Evolutionary conservation across 2,888 invertebrate genomes (phyloP), one percentile per base, ranked within the genome.

Genomic region (Tachina grossa): DNA sequence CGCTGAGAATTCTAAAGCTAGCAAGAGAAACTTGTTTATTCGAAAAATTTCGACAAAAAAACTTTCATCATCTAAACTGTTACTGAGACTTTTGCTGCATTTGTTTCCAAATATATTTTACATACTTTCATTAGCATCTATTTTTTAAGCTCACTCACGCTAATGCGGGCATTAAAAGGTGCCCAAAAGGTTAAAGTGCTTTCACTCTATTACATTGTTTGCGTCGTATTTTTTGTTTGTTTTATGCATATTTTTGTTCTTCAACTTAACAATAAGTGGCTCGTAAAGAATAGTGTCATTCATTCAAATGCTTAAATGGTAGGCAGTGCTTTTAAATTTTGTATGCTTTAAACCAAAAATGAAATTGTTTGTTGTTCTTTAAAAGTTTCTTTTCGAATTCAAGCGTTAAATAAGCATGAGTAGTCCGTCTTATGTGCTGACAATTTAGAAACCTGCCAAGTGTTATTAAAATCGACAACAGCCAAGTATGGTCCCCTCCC

Each of bases 371-470:
- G 22, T 39, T 11, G 51, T 13, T 47, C 39, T 53, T 71, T 71
- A 31, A 31, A 31, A 31, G 31, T 63, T 45, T 49, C 2, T 71
- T 61, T 41, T 66, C n/a, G 45, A 75, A 68, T 57, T 69, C 45
- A 57, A 68, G 78, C 61, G 22, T 57, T 53, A 63, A 77, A 78
- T 53, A 57, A 77, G 49, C 57, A 68, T 11, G 63, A 45, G 53
- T 63, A 14, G 51, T 75, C 63, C 63, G 51, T 75, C 63, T 75
- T 85, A 83, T 87, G 72, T 84, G 87, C 80, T 88, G 88, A 87
- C 87, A 87, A 87, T 89, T 88, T 88, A 84, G 89, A 90, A 90
- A 87, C 90, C 89, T 88, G 87, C 89, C 88, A 90, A 90, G 90
- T 89, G 89, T 86, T 86, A 87, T 87, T 87, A 84, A 85, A 87